Evolutionary conservation across 2,797 vertebrate species (phyloP).

Genomic region (Notoglanidium macrostoma): DNA sequence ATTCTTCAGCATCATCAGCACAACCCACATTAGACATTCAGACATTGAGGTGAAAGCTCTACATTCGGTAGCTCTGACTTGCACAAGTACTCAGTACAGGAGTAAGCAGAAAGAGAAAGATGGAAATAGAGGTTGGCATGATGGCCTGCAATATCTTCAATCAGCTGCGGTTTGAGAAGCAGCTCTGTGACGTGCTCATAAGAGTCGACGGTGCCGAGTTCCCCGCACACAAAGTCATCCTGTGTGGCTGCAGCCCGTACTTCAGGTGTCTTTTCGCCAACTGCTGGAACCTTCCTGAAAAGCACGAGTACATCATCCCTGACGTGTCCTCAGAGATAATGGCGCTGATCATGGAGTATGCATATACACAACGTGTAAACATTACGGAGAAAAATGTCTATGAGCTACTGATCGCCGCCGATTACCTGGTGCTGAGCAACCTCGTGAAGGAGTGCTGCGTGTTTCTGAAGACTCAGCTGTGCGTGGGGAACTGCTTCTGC

Average conservation of each 20-base stretch:
- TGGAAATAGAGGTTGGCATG: no score
- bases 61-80: no score
- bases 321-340: constrained; percentile 62
- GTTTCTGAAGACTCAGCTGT: constrained; percentile 72
- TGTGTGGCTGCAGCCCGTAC: constrained; percentile 60
- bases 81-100: no score
- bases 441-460: constrained; percentile 55
- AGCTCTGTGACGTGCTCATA: constrained; percentile 63
- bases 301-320: constrained; percentile 71
- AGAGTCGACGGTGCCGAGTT: constrained; percentile 55
- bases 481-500: constrained; percentile 78
- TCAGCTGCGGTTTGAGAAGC: constrained; percentile 35
- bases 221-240: constrained; percentile 62
- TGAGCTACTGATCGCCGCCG: constrained; percentile 67
- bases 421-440: constrained; percentile 74
- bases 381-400: constrained; percentile 68
- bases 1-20: no score
- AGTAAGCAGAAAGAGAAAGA: no score
- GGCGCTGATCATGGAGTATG: constrained; percentile 73
- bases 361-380: constrained; percentile 74
- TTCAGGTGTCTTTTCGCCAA: constrained; percentile 66
- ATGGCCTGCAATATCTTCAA: no score
- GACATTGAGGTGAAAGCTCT: no score
- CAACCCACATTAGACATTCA: no score
- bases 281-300: constrained; percentile 68